Percentiles rank a stretch among this genome's conserved stretches.
Evolutionary conservation across 2,797 vertebrate species (phyloP).

Genomic region (Rhyacichthys aspro): DNA sequence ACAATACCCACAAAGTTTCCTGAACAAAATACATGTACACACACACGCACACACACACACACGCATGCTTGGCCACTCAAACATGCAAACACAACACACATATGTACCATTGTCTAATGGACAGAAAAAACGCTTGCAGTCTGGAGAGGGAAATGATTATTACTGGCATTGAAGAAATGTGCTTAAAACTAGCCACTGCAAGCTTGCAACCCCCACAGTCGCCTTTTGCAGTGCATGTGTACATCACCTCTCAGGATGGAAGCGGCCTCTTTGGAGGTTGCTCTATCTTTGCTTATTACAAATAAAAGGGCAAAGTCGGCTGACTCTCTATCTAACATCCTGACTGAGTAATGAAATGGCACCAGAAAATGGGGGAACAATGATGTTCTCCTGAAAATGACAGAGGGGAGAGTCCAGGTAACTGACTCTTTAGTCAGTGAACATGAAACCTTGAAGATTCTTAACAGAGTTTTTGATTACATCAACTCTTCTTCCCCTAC

Average conservation of each 20-base stretch:
- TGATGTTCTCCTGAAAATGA: constrained; percentile 52
- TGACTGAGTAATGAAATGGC: constrained; percentile 55
- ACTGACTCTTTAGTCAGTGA: constrained; percentile 52
- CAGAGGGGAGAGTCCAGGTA: constrained; percentile 50
- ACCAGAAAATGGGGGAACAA: constrained; percentile 40
- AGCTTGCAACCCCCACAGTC: constrained; percentile 63
- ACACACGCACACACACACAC: no score
- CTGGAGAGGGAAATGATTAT: constrained; percentile 36
- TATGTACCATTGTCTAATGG: constrained; percentile 50
- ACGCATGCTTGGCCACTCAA: constrained; percentile 64
- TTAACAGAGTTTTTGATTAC: constrained; percentile 63
- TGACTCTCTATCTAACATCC: constrained; percentile 50
- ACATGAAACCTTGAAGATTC: constrained; percentile 62
- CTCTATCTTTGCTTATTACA: constrained; percentile 63
- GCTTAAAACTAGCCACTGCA: constrained; percentile 65
- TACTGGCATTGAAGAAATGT: constrained; percentile 47
- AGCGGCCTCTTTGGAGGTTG: constrained; percentile 59
- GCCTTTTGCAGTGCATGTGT: constrained; percentile 43
- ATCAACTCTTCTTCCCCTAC: constrained; percentile 56
- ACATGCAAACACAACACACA: constrained; percentile 58
- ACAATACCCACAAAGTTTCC: constrained; percentile 70
- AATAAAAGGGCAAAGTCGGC: constrained; percentile 54
- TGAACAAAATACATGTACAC: constrained; percentile 65
- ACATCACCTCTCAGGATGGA: constrained; percentile 70
- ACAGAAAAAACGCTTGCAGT: constrained; percentile 60